phyloP scores from a whole-genome alignment of 2,113 vertebrate genomes.

The Indicator indicator region DNA sequence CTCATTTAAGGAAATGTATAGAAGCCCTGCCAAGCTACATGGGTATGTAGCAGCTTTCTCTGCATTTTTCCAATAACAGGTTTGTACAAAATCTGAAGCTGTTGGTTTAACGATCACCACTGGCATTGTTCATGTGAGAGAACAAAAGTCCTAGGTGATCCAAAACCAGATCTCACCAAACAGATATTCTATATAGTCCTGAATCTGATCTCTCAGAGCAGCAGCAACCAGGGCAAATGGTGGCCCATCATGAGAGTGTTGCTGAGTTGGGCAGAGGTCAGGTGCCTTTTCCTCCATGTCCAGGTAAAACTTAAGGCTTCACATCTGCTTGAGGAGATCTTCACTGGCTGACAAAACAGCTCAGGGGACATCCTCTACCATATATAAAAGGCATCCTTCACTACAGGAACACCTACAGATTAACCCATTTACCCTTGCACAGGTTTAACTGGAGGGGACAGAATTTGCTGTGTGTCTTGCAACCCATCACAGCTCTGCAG shows the following conservation, averaged over 20 bases:
- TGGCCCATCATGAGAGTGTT: background rate
- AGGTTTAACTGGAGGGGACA: background rate
- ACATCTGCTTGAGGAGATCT: background rate
- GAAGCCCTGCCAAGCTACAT: background rate
- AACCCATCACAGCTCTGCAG: background rate
- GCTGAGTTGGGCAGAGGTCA: too few species aligned
- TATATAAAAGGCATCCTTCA: background rate
- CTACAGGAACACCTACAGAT: background rate
- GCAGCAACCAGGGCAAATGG: background rate
- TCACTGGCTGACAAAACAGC: rapidly evolving
- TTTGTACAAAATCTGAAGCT: background rate
- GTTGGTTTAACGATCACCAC: background rate
- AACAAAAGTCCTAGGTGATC: background rate
- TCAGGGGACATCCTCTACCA: background rate
- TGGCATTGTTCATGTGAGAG: background rate
- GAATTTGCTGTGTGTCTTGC: background rate
- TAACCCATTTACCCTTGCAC: rapidly evolving
- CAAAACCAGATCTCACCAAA: background rate
- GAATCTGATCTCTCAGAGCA: background rate
- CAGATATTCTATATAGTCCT: background rate
- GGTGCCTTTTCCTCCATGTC: too few species aligned
- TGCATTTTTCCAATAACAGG: background rate
- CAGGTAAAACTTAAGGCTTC: background rate
- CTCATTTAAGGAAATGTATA: background rate
- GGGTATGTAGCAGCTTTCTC: background rate